Percentiles rank a stretch among this genome's conserved stretches.
Conservation (phyloP, 2,797 vertebrate species). For the Toxotes lorentzi region DNA sequence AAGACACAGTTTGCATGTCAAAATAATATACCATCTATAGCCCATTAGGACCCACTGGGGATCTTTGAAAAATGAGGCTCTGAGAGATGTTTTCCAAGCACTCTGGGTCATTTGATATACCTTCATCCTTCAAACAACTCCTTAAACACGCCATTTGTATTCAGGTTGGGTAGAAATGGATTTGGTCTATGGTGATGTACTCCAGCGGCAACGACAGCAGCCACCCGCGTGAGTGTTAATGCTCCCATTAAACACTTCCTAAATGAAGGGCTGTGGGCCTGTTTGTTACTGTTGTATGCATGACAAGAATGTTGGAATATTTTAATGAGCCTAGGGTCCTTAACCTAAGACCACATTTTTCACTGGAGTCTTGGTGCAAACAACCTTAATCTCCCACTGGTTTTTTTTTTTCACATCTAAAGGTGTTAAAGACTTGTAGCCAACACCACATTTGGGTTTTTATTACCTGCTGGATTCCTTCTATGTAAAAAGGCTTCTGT, state of each 20-base stretch:
- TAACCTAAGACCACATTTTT: constrained; percentile 33
- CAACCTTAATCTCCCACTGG: constrained; percentile 24
- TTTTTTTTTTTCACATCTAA: constrained; percentile 18
- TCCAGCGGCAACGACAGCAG: constrained; percentile 49
- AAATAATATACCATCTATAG: constrained; percentile 47
- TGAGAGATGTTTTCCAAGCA: constrained; percentile 61
- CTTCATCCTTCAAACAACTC: constrained; percentile 52
- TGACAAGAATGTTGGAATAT: constrained; percentile 46
- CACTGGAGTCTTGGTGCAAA: constrained; percentile 11
- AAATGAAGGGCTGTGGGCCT: constrained; percentile 57
- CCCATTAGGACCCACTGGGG: constrained; percentile 36
- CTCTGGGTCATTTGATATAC: constrained; percentile 57
- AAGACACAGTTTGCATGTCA: constrained; percentile 44
- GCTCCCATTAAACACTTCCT: constrained; percentile 68
- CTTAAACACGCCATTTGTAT: constrained; percentile 72
- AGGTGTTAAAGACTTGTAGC: constrained; percentile 4
- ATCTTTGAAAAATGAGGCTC: constrained; percentile 48
- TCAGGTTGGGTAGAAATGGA: constrained; percentile 52
- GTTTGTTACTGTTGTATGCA: constrained; percentile 54
- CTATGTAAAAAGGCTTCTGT: constrained; percentile 15
- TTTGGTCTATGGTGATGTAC: constrained; percentile 57
- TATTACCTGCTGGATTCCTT: constrained; percentile 26
- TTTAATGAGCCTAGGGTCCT: constrained; percentile 49
- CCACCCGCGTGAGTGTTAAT: constrained; percentile 60
- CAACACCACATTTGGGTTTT: constrained; percentile 18